Conservation (phyloP, 1,140 invertebrate genomes). For the Drosophila insularis region DNA sequence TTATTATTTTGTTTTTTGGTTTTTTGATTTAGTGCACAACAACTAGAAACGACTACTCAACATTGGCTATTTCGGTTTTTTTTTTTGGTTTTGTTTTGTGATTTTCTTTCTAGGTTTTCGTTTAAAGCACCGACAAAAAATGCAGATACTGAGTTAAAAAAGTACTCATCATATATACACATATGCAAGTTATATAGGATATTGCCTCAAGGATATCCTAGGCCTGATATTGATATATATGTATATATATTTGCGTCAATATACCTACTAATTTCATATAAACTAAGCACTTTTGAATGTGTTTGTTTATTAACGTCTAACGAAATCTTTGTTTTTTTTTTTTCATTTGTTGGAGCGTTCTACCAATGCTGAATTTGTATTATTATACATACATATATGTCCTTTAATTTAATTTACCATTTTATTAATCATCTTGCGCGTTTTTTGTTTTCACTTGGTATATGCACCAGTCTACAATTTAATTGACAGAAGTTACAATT, state of each 20-base stretch:
- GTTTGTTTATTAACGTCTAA: constrained; percentile 47
- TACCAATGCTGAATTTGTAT: constrained; percentile 13
- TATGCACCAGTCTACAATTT: constrained; percentile 82
- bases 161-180: constrained; percentile 26
- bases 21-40: constrained; percentile 55
- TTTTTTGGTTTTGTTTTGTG: background rate
- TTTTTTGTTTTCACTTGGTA: constrained; percentile 51
- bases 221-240: constrained; percentile 34
- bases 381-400: constrained; percentile 34
- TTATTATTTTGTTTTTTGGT: constrained; percentile 47
- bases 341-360: constrained; percentile 13
- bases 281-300: constrained; percentile 32
- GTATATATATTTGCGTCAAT: background rate
- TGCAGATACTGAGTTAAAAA: constrained; percentile 52
- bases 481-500: constrained; percentile 83
- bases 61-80: constrained; percentile 24
- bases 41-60: constrained; percentile 67
- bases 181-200: constrained; percentile 13
- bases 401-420: constrained; percentile 23
- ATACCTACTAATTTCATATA: constrained; percentile 30
- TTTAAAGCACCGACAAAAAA: constrained; percentile 52
- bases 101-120: constrained; percentile 16
- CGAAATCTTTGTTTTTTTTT: constrained; percentile 24
- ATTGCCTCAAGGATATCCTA: constrained; percentile 34
- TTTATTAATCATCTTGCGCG: background rate